Conservation (phyloP, 2,888 invertebrate species). For the Polietes domitor region DNA sequence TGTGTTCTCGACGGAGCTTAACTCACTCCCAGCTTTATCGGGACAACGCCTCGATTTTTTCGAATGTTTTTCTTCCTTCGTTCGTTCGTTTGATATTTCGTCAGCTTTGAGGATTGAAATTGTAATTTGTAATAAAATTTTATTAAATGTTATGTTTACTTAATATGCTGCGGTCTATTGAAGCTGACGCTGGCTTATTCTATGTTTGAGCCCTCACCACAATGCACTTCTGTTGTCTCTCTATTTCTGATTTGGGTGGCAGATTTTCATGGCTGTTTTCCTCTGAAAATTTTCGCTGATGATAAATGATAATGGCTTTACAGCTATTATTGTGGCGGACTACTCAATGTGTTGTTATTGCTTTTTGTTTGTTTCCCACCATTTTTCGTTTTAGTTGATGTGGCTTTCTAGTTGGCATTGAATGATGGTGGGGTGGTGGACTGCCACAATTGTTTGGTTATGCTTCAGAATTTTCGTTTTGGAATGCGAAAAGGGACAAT, state of each 20-base stretch:
- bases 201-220: background rate
- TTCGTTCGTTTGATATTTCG: background rate
- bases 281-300: background rate
- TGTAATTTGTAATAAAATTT: background rate
- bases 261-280: background rate
- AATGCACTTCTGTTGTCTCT: background rate
- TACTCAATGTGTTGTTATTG: background rate
- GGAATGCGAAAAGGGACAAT: too few species aligned
- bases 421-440: background rate
- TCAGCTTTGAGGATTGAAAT: conserved; percentile 2
- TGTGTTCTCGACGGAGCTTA: background rate
- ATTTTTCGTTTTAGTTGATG: background rate
- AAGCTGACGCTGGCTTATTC: background rate
- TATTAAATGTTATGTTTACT: conserved; percentile 11
- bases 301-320: conserved; percentile 3
- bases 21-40: background rate
- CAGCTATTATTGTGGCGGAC: background rate
- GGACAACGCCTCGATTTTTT: conserved; percentile 1
- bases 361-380: background rate
- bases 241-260: too few species aligned
- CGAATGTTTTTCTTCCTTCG: background rate
- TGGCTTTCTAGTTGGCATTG: background rate
- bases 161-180: background rate
- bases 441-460: background rate
- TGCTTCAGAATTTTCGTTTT: background rate